Base-by-base conservation (phyloP, 2,888 invertebrate genomes). In the Chouioia cunea region DNA sequence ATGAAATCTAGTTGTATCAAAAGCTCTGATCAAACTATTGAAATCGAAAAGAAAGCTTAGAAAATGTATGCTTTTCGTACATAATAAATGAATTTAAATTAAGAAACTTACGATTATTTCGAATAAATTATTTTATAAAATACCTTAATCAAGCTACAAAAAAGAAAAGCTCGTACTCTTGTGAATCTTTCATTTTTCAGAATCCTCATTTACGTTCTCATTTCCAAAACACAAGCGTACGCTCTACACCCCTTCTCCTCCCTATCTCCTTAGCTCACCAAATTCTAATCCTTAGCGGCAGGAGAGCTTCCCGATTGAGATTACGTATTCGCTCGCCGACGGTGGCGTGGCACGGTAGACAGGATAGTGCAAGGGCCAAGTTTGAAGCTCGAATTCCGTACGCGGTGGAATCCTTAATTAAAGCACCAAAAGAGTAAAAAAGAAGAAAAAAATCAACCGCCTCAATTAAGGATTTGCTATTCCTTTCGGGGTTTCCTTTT, bases 391-490 rank as follows among this genome's bases (percentile, higher is more conserved):
- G 53, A 62, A 62, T 71, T 63, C 71, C 52, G 47, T 50, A 14
- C 64, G 53, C 47, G 16, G 14, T 52, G 71, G 71, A 71, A 71
- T 66, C 62, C 71, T 71, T 71, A 66, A 71, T 71, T 71, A 71
- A 71, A 62, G 71, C 65, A 57, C 52, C 36, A 12, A 10, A 12
- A 6, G 36, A 12, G 12, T 1, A 36, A 36, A 36, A 10, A 36
- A 36, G 6, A 36, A 36, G 62, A 48, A 66, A 71, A 71, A 71
- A 64, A 66, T 63, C 57, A 43, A 18, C 64, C 62, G 56, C 57
- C 71, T 71, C 66, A 62, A 71, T 71, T 63, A 71, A 66, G 65
- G 66, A 71, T 57, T 71, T 57, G 16, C 56, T 23, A n/a, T 36
- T 12, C 36, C 12, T 36, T 8, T 47, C 23, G 6, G 44, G 43